These are phyloP conservation scores for Dasysyrphus tricinctus DNA, from an alignment of 2,888 invertebrate species.

Conservation along the genomic window DNA sequence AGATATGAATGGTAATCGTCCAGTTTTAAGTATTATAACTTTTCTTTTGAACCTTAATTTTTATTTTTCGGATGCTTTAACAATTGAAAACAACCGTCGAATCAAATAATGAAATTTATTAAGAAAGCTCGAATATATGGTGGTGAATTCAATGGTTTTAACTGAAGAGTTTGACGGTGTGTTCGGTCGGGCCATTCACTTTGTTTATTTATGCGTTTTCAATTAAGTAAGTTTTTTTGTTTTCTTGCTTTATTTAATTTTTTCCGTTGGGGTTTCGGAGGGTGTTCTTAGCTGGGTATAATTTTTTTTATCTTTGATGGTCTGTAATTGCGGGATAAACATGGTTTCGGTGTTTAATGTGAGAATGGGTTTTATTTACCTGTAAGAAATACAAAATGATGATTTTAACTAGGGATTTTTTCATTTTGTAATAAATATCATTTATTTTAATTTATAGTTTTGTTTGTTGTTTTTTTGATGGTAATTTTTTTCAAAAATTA, in stretches of 20 bases:
- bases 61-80: background rate
- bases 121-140: background rate
- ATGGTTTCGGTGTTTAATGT: background rate
- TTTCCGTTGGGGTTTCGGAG: background rate
- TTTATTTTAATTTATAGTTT: too few species aligned
- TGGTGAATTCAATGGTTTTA: background rate
- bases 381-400: background rate
- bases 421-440: too few species aligned
- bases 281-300: slow-evolving; percentile 15
- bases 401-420: background rate
- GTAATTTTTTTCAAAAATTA: too few species aligned
- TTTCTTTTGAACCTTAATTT: slow-evolving; percentile 15
- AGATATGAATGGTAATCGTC: slow-evolving; percentile 71
- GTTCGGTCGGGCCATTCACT: background rate
- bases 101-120: background rate
- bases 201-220: background rate
- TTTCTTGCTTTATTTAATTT: background rate
- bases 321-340: background rate
- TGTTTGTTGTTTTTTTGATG: too few species aligned
- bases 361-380: background rate
- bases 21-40: slow-evolving; percentile 62
- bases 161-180: background rate
- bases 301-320: background rate
- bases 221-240: background rate
- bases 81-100: background rate